phyloP scores from a whole-genome alignment of 2,797 vertebrate genomes.

The Lepus townsendii region DNA sequence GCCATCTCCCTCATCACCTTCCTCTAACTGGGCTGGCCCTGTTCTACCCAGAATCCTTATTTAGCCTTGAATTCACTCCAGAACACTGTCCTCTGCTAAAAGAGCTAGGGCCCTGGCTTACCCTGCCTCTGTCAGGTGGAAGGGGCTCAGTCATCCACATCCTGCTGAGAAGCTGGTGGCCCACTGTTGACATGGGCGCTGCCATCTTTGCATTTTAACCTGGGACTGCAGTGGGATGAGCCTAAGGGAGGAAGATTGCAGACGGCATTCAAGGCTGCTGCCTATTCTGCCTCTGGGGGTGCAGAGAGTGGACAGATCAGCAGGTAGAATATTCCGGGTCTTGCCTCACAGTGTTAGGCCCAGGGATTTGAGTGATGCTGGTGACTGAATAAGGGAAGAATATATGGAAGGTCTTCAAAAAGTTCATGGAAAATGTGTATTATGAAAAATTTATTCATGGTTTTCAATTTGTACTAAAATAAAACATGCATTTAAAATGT shows the following conservation, averaged over 20 bases:
- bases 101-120: not conserved
- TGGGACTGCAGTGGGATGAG: not conserved
- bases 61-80: not conserved
- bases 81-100: conserved; percentile 19
- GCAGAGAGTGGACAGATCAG: not conserved
- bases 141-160: not conserved
- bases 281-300: not conserved
- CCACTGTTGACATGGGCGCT: not conserved
- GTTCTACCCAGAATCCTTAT: not conserved
- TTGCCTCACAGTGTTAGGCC: not conserved
- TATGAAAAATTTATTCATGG: too few relatives aligned
- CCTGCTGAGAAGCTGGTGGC: not conserved
- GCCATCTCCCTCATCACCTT: not conserved
- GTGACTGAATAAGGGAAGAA: conserved; percentile 16
- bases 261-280: not conserved
- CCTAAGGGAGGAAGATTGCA: not conserved
- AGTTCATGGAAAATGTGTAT: too few relatives aligned
- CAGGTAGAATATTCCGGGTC: not conserved
- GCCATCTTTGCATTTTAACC: not conserved
- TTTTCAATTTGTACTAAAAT: too few relatives aligned
- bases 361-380: conserved; percentile 24
- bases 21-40: not conserved
- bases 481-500: too few relatives aligned
- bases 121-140: conserved; percentile 11
- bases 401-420: not conserved